These are phyloP conservation scores for Peromyscus leucopus DNA, from an alignment of 2,113 vertebrate genomes.

Conservation along the genomic window DNA sequence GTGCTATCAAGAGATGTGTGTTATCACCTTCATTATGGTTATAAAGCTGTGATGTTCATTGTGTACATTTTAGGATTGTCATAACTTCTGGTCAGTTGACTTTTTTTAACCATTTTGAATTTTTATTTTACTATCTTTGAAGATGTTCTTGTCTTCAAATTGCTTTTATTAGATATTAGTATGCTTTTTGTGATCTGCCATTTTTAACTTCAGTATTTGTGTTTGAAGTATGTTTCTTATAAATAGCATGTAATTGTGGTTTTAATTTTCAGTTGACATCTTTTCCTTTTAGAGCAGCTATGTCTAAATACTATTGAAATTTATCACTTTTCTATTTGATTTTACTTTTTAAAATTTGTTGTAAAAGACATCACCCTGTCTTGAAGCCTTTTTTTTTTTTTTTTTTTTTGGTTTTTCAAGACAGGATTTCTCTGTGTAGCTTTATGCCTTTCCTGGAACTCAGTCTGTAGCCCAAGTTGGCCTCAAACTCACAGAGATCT, in stretches of 20 bases:
- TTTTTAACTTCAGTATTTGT: background rate
- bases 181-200: background rate
- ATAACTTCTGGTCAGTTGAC: background rate
- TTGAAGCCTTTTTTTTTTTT: background rate
- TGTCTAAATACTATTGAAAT: background rate
- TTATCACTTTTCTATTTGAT: background rate
- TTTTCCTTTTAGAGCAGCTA: slow-evolving; percentile 16
- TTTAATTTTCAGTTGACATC: background rate
- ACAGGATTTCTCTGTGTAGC: no score
- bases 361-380: background rate
- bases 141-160: background rate
- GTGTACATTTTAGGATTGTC: background rate
- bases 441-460: no score
- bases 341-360: slow-evolving; percentile 1
- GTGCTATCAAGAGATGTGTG: background rate
- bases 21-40: background rate
- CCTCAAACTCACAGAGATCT: no score
- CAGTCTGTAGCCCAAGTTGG: no score
- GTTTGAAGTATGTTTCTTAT: background rate
- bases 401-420: background rate
- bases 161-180: background rate
- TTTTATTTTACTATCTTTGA: background rate
- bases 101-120: background rate
- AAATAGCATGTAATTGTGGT: background rate
- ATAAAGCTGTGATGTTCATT: background rate